Conservation (phyloP, 2,797 vertebrate genomes). For the Manis javanica region DNA sequence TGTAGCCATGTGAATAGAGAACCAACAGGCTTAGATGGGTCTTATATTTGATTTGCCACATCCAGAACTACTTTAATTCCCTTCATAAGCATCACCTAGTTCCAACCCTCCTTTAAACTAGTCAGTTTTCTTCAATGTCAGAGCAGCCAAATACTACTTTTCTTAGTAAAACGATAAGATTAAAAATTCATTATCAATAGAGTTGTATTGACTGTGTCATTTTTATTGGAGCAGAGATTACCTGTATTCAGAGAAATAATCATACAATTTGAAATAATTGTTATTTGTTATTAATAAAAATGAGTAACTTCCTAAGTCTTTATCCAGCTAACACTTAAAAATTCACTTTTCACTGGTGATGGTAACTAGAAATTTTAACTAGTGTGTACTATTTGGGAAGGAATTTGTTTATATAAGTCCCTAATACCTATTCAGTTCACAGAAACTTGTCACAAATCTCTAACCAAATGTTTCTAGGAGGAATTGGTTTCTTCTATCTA, state of each 20-base stretch:
- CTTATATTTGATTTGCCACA: neutral
- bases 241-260: neutral
- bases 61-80: neutral
- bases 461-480: neutral
- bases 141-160: neutral
- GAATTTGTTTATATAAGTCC: neutral
- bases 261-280: neutral
- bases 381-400: neutral
- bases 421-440: neutral
- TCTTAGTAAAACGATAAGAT: slow-evolving; percentile 1
- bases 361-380: slow-evolving; percentile 27
- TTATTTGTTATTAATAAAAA: slow-evolving; percentile 39
- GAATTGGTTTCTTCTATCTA: neutral
- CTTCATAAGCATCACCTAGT: neutral
- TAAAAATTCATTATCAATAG: neutral
- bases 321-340: slow-evolving; percentile 3
- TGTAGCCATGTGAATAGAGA: neutral
- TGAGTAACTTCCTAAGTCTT: neutral
- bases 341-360: neutral
- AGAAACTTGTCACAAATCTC: neutral
- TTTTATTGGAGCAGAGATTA: slow-evolving; percentile 32
- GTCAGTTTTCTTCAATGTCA: neutral
- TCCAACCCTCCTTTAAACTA: neutral
- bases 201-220: neutral
- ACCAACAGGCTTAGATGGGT: neutral